These are phyloP conservation scores for Zeuzera pyrina DNA, from an alignment of 2,888 invertebrate genomes.

Conservation along the genomic window DNA sequence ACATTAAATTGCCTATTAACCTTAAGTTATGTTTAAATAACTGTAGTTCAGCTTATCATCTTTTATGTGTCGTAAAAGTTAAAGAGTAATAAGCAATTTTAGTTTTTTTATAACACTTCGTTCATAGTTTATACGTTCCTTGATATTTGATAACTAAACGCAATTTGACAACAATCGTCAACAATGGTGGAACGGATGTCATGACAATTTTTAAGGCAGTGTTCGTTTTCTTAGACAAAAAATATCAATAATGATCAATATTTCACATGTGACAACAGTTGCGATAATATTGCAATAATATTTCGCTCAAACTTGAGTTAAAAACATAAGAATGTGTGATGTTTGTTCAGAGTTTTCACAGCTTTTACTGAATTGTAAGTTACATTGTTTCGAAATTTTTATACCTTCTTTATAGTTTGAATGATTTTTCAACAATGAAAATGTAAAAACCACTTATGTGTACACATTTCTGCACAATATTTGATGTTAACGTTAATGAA, in stretches of 20 bases:
- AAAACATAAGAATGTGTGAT: constrained; percentile 86
- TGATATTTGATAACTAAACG: constrained; percentile 32
- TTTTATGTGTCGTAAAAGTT: too few species aligned
- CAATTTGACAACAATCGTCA: constrained; percentile 66
- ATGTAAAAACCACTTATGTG: not conserved
- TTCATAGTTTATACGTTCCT: too few species aligned
- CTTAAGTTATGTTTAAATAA: too few species aligned
- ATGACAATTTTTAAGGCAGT: constrained; percentile 61
- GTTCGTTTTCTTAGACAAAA: constrained; percentile 65
- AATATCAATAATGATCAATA: constrained; percentile 66
- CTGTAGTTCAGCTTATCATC: too few species aligned
- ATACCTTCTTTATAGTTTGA: constrained; percentile 20
- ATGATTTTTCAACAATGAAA: not conserved
- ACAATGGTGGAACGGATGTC: constrained; percentile 69
- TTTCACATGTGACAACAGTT: constrained; percentile 41
- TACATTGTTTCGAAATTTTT: constrained; percentile 65
- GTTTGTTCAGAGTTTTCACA: constrained; percentile 95
- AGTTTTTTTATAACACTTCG: too few species aligned
- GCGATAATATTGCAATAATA: constrained; percentile 62
- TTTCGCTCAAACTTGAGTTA: constrained; percentile 45
- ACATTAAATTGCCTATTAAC: too few species aligned
- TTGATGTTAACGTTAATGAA: constrained; percentile 12
- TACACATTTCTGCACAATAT: constrained; percentile 12
- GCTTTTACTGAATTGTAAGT: constrained; percentile 82
- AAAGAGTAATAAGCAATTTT: too few species aligned